Base-by-base conservation (phyloP, 2,113 vertebrate species). In the Rhodinocichla rosea region DNA sequence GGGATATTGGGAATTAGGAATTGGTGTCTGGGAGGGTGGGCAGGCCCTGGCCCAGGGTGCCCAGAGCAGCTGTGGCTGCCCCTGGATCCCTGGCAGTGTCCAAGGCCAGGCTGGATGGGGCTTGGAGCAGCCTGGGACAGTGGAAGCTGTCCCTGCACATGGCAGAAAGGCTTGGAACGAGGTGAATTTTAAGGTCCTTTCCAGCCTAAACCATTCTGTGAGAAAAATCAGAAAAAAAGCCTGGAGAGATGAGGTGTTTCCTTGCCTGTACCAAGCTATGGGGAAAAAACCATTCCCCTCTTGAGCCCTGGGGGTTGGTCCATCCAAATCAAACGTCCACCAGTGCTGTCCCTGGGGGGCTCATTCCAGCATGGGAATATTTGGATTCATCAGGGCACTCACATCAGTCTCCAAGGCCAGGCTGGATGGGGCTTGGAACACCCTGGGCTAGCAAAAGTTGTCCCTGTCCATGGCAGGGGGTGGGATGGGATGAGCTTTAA, bases 391-490 rank as follows among this genome's bases (percentile, higher is more conserved):
- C n/a, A 11, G 27, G 37, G 24, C 37, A 6, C 30, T 65, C 37
- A 7, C 30, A 7, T n/a, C n/a, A n/a, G n/a, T n/a, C n/a, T n/a
- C n/a, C n/a, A n/a, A n/a, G n/a, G n/a, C n/a, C n/a, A n/a, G 64
- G 47, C 0, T 70, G 65, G 55, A 39, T 0, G 0, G 23, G 64
- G 12, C 23, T 69, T 8, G 39, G 49, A 79, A 14, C 42, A 18
- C 0, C 21, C 21, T 42, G 57, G 26, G 5, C 1, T 0, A 22
- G 42, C 22, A 32, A 22, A 2, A 73, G 14, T 1, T 32, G 67
- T 64, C 42, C 50, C 85, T 80, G 57, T 4, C 15, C 17, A 15
- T 26, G 30, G 35, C 9, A 20, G 6, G 2, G 2, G 6, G 3
- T 56, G 35, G 14, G 0, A 27, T 2, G 0, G 12, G 27, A 16